These are phyloP conservation scores for Salvator merianae DNA, from an alignment of 2,113 vertebrate species.

Conservation along the genomic window DNA sequence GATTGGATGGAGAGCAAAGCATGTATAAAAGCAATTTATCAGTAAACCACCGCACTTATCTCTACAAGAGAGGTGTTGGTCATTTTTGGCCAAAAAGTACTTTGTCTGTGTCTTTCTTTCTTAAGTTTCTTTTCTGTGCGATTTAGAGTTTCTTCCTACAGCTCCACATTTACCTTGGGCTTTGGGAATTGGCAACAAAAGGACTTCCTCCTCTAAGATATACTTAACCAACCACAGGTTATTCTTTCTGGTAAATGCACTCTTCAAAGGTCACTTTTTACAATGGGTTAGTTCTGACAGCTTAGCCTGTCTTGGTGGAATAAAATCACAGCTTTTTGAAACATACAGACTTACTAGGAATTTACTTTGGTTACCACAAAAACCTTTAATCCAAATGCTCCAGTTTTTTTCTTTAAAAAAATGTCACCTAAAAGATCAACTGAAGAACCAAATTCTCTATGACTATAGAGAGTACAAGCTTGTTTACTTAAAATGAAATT, in stretches of 20 bases:
- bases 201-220: constrained; percentile 1
- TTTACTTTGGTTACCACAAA: neutral
- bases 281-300: constrained; percentile 1
- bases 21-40: too few species aligned
- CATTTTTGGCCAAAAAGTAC: too few species aligned
- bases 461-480: neutral
- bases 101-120: too few species aligned
- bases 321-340: neutral
- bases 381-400: neutral
- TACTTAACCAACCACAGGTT: constrained; percentile 7
- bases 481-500: neutral
- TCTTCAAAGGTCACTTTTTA: constrained; percentile 6
- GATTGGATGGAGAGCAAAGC: too few species aligned
- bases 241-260: neutral
- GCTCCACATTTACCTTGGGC: too few species aligned
- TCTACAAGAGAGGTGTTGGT: too few species aligned
- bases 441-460: neutral
- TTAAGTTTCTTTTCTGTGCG: too few species aligned
- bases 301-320: constrained; percentile 1
- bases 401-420: neutral
- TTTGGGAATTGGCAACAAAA: too few species aligned
- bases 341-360: neutral
- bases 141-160: too few species aligned
- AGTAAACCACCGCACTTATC: too few species aligned
- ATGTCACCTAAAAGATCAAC: neutral